These are phyloP conservation scores for Maconellicoccus hirsutus DNA, from an alignment of 1,140 invertebrate species.

Conservation along the genomic window DNA sequence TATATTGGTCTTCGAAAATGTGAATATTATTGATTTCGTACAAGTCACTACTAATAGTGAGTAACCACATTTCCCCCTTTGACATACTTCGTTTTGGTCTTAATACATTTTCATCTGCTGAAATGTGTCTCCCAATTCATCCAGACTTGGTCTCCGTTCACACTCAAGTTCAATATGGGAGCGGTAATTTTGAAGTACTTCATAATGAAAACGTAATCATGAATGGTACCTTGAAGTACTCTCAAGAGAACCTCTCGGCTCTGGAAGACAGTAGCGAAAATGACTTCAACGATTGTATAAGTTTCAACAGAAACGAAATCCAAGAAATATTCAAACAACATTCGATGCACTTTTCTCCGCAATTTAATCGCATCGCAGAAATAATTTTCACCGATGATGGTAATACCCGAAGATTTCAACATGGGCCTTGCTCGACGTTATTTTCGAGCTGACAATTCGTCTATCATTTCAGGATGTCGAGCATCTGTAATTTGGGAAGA, in stretches of 20 bases:
- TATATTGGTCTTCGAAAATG: slow-evolving; percentile 1
- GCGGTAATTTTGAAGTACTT: slow-evolving; percentile 23
- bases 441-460: background rate
- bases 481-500: background rate
- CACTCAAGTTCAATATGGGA: slow-evolving; percentile 19
- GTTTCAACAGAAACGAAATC: background rate
- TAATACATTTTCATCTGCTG: background rate
- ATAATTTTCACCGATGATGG: background rate
- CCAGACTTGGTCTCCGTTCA: background rate
- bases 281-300: background rate
- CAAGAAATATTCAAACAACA: slow-evolving; percentile 7
- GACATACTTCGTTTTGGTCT: background rate
- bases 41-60: background rate
- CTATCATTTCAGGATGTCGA: background rate
- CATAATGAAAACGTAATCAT: background rate
- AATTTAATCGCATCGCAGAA: background rate
- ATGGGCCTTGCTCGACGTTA: background rate
- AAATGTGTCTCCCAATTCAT: background rate
- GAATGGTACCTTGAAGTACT: slow-evolving; percentile 10
- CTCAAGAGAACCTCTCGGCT: background rate
- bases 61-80: background rate
- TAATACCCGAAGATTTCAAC: no score
- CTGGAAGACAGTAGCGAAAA: background rate
- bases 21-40: background rate
- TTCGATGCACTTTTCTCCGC: background rate